These are phyloP conservation scores for Pitangus sulphuratus DNA, from an alignment of 2,797 vertebrate species.

Conservation along the genomic window DNA sequence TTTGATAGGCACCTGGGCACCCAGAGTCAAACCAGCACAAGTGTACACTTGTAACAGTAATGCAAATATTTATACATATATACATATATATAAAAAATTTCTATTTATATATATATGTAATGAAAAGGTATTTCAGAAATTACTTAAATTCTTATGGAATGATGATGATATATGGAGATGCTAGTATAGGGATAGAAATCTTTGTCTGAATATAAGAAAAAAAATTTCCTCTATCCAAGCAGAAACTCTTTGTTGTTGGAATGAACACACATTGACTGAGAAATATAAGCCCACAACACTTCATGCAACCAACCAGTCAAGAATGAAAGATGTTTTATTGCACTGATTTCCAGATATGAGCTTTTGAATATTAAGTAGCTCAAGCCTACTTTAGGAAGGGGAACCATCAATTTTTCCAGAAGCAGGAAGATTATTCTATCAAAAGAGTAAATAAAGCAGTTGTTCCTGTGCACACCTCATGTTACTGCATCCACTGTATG, in stretches of 20 bases:
- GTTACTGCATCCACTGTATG: background rate
- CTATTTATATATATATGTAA: background rate
- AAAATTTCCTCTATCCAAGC: background rate
- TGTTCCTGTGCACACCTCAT: background rate
- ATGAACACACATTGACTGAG: background rate
- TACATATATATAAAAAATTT: background rate
- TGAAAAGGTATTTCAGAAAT: background rate
- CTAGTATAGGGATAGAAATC: background rate
- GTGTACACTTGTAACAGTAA: no score
- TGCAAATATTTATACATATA: background rate
- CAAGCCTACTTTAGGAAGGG: background rate
- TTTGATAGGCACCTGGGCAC: no score
- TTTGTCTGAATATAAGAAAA: background rate
- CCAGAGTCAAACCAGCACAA: no score
- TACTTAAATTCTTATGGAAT: background rate
- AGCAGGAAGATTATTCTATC: background rate
- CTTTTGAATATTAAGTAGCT: background rate
- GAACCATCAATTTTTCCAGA: background rate
- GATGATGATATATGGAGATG: background rate
- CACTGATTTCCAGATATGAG: background rate
- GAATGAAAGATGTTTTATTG: background rate
- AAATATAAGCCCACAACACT: background rate
- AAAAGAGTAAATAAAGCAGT: background rate
- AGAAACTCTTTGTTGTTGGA: background rate
- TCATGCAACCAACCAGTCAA: background rate